These are phyloP conservation scores for Aproaerema taeniolella DNA, from an alignment of 2,888 invertebrate species.

Conservation along the genomic window DNA sequence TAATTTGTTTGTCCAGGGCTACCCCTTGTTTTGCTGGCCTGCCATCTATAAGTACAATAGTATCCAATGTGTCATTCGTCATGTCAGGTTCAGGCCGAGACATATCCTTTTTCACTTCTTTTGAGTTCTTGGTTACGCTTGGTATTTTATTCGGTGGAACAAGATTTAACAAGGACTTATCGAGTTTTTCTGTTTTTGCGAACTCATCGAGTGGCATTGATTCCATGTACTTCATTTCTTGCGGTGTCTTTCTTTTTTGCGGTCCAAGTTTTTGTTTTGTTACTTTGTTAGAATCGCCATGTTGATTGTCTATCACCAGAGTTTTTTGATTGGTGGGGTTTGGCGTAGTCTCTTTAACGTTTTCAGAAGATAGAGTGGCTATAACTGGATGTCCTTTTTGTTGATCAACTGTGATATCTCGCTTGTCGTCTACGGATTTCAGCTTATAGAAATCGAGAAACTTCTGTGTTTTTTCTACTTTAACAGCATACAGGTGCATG, in stretches of 20 bases:
- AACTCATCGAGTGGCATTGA: constrained; percentile 65
- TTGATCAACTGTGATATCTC: constrained; percentile 24
- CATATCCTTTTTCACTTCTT: constrained; percentile 23
- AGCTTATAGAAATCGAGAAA: constrained; percentile 59
- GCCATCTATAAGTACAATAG: constrained; percentile 56
- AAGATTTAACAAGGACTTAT: constrained; percentile 45
- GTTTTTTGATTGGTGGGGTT: constrained; percentile 17
- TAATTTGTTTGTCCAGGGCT: constrained; percentile 63
- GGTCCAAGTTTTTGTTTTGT: constrained; percentile 22
- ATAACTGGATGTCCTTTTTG: constrained; percentile 42
- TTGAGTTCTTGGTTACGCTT: constrained; percentile 11
- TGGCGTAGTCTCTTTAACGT: constrained; percentile 29
- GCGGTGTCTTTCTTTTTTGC: constrained; percentile 44
- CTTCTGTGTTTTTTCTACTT: constrained; percentile 68
- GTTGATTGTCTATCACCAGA: constrained; percentile 42
- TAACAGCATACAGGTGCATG: constrained; percentile 56
- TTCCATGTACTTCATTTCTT: constrained; percentile 59
- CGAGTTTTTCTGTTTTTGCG: constrained; percentile 50
- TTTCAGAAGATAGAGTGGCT: constrained; percentile 35
- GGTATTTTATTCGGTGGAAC: constrained; percentile 21
- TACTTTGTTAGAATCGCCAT: constrained; percentile 47
- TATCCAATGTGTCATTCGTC: constrained; percentile 40
- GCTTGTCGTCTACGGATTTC: constrained; percentile 45
- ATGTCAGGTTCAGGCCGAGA: constrained; percentile 25
- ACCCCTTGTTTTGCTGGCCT: constrained; percentile 60